phyloP scores from a whole-genome alignment of 1,140 invertebrate genomes.

The Saccostrea cuccullata region DNA sequence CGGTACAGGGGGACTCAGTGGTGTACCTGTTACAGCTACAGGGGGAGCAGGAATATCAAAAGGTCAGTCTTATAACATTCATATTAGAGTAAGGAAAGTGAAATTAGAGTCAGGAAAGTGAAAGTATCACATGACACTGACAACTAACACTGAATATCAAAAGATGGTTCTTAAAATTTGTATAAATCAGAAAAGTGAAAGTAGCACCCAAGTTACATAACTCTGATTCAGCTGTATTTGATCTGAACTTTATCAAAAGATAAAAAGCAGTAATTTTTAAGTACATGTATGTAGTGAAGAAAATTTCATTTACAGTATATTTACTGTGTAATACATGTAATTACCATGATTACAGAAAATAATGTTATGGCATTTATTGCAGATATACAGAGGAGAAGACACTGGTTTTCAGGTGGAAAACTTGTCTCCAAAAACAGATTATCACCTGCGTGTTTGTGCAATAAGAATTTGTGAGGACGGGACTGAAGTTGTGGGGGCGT shows the following conservation, averaged over 20 bases:
- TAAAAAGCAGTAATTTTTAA: too few relatives aligned
- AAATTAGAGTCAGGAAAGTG: background rate
- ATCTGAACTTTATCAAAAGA: too few relatives aligned
- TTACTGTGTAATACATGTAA: background rate
- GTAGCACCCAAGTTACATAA: too few relatives aligned
- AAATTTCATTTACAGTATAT: background rate
- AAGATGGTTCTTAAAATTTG: too few relatives aligned
- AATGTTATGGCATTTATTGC: slow-evolving; percentile 56
- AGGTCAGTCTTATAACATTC: slow-evolving; percentile 81
- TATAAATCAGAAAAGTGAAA: too few relatives aligned
- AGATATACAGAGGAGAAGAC: slow-evolving; percentile 87
- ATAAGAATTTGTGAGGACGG: slow-evolving; percentile 82
- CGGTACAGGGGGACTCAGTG: slow-evolving; percentile 82
- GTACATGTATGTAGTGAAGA: too few relatives aligned
- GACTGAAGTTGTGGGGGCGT: slow-evolving; percentile 83
- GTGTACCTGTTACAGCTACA: slow-evolving; percentile 84
- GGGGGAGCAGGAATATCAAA: slow-evolving; percentile 82
- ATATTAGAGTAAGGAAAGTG: background rate
- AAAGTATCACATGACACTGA: background rate
- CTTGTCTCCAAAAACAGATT: slow-evolving; percentile 85
- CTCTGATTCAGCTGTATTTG: too few relatives aligned
- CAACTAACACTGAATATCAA: too few relatives aligned
- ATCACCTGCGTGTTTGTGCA: slow-evolving; percentile 86
- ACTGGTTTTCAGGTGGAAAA: slow-evolving; percentile 84
- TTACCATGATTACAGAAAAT: background rate